Conservation (phyloP, 2,888 invertebrate species). For the Hyles lineata region DNA sequence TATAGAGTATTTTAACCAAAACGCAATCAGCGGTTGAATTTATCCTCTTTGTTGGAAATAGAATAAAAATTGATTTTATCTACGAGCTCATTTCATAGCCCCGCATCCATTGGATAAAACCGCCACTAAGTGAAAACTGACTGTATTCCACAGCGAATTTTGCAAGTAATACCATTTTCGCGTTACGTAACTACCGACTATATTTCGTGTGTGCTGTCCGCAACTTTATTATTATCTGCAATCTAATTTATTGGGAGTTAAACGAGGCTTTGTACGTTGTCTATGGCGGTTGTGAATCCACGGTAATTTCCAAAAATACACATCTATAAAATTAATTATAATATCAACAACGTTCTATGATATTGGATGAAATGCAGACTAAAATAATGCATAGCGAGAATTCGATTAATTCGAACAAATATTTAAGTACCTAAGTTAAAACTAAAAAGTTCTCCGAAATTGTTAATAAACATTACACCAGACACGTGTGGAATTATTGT, state of each 20-base stretch:
- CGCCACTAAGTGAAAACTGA: constrained; percentile 38
- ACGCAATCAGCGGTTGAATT: constrained; percentile 44
- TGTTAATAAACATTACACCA: too few relatives aligned
- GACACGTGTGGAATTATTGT: too few relatives aligned
- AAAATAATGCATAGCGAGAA: too few relatives aligned
- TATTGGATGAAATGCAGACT: too few relatives aligned
- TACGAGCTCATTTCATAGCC: constrained; percentile 37
- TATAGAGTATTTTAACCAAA: constrained; percentile 40
- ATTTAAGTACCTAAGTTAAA: too few relatives aligned
- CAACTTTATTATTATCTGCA: constrained; percentile 12
- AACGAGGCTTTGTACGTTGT: not conserved
- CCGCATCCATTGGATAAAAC: constrained; percentile 39
- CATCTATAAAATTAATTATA: not conserved
- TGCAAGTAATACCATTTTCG: constrained; percentile 36
- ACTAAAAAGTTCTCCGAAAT: too few relatives aligned
- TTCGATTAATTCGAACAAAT: too few relatives aligned
- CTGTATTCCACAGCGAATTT: constrained; percentile 34
- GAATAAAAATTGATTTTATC: constrained; percentile 43
- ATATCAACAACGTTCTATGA: too few relatives aligned
- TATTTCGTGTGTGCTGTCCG: constrained; percentile 15
- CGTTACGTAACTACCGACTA: constrained; percentile 28
- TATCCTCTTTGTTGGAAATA: constrained; percentile 42
- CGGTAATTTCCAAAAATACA: not conserved
- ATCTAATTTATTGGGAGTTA: constrained; percentile 21
- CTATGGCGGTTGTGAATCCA: not conserved